Conservation (phyloP, 2,797 vertebrate genomes). For the Lutjanus campechanus region DNA sequence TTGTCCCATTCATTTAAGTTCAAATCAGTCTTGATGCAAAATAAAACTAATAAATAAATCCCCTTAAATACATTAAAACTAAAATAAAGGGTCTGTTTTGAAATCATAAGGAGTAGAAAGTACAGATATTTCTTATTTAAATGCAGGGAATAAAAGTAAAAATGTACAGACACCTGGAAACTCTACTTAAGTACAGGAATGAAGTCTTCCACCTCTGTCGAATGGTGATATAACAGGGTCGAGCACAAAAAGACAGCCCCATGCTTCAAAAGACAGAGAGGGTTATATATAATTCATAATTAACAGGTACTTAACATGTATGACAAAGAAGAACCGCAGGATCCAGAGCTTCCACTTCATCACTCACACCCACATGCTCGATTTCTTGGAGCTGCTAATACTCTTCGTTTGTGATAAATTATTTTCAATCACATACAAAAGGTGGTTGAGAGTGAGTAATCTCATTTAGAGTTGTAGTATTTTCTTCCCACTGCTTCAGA, state of each 20-base stretch:
- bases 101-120: too few relatives aligned
- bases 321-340: background rate
- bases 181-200: too few relatives aligned
- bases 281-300: background rate
- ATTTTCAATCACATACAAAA: conserved; percentile 18
- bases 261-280: background rate
- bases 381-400: conserved; percentile 4
- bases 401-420: conserved; percentile 13
- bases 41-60: too few relatives aligned
- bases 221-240: background rate
- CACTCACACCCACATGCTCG: background rate
- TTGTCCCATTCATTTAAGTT: too few relatives aligned
- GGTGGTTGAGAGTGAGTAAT: conserved; percentile 5
- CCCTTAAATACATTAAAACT: too few relatives aligned
- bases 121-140: too few relatives aligned
- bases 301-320: background rate
- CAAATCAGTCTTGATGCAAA: too few relatives aligned
- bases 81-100: too few relatives aligned
- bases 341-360: conserved; percentile 5
- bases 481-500: conserved; percentile 4
- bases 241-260: background rate
- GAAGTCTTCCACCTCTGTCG: background rate
- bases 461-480: conserved; percentile 13
- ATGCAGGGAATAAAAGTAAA: too few relatives aligned
- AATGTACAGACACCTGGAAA: too few relatives aligned